Base-by-base conservation (phyloP, 2,797 vertebrate genomes). In the Microchirus variegatus region DNA sequence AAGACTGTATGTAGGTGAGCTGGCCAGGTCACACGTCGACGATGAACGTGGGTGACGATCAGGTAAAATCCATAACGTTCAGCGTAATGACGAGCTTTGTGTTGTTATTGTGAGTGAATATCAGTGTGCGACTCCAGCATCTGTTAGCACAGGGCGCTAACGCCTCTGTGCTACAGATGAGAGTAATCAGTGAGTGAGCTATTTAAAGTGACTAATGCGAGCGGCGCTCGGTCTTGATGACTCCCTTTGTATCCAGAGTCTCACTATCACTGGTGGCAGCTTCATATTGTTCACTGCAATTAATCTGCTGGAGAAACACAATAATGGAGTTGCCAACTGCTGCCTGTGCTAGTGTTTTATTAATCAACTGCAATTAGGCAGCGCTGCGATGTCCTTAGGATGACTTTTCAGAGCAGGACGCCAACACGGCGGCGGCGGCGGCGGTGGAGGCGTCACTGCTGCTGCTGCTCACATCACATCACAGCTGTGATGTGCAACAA, bases 341-440 rank as follows among this genome's bases (percentile, higher is more conserved):
- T 80, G 68, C 70, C 74, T 10, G 71, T 14, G 67, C 84, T 90
- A 49, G 62, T 87, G 69, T 87, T 91, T 88, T 88, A 91, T 91
- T 91, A 83, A 89, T 91, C 87, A 89, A 63, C 75, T 37, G 78
- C 82, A 84, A 86, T 90, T 88, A 88, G 71, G 78, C 62, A 12
- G 70, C 2, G 68, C 35, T 9, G 66, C 75, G 43, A 53, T 71
- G 88, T 90, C 86, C 88, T 91, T 77, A 85, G 70, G 72, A 81
- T 80, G 83, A 89, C 89, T 90, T 87, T 82, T 69, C 57, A 43
- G 68, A 22, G 51, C 0, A 31, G 49, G 0, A 18, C 37, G 17
- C 61, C 70, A 47, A 10, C 61, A 43, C 68, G 17, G 35, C 53
- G 31, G 68, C 18, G 66, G 44, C 18, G 26, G 48, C 51, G 31